phyloP scores from a whole-genome alignment of 2,888 invertebrate species.

The Rotaria macrura region DNA sequence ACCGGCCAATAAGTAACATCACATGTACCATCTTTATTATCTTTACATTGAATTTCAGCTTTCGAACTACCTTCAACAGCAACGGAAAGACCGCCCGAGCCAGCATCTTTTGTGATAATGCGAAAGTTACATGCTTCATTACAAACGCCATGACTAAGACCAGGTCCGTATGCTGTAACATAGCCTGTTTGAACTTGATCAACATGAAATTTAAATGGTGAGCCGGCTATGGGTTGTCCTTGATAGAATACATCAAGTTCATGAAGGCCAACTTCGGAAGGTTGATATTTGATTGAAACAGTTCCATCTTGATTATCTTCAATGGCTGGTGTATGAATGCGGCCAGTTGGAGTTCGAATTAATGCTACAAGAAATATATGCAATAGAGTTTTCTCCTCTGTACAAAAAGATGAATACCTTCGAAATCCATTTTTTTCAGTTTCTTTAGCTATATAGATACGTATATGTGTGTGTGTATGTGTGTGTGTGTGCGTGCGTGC shows the following conservation, averaged over 20 bases:
- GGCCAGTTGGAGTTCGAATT: constrained; percentile 84
- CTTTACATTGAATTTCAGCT: constrained; percentile 83
- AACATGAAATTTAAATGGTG: constrained; percentile 35
- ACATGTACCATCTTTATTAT: constrained; percentile 94
- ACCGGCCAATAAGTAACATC: constrained; percentile 68
- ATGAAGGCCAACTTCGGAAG: constrained; percentile 83
- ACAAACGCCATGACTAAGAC: constrained; percentile 77
- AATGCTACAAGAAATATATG: not conserved
- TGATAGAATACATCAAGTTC: constrained; percentile 86
- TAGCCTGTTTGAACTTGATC: constrained; percentile 33
- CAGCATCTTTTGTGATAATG: constrained; percentile 90
- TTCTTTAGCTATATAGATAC: not conserved
- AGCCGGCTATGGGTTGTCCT: constrained; percentile 84
- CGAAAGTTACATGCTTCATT: constrained; percentile 89
- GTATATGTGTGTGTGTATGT: not conserved
- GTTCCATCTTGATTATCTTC: constrained; percentile 93
- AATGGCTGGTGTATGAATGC: constrained; percentile 62
- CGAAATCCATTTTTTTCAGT: not conserved
- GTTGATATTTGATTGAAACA: constrained; percentile 85
- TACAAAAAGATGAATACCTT: not conserved
- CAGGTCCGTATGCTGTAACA: constrained; percentile 90
- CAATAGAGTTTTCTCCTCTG: too few species aligned
- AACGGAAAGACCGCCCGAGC: constrained; percentile 67
- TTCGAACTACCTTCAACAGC: constrained; percentile 90
- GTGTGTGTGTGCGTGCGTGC: too few species aligned